Evolutionary conservation across 2,113 vertebrate species (phyloP).

Genomic region (Macheiramphus alcinus): DNA sequence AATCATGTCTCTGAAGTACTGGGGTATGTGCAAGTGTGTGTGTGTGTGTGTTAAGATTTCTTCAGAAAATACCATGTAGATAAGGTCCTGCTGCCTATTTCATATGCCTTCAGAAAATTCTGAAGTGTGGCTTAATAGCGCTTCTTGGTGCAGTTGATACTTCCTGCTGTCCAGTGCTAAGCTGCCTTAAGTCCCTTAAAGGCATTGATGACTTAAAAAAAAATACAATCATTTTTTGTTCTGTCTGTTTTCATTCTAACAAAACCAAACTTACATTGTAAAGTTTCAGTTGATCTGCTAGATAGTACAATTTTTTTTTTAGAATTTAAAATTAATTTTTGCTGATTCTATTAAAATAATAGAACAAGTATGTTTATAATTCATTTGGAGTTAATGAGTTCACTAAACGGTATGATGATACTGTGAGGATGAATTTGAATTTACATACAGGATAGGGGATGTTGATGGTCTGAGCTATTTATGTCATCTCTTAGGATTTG

Average conservation of each 20-base stretch:
- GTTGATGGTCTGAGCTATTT: not conserved
- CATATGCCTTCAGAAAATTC: not conserved
- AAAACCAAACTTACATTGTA: not conserved
- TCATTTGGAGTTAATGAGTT: not conserved
- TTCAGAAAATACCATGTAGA: not conserved
- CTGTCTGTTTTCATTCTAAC: not conserved
- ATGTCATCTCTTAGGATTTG: not conserved
- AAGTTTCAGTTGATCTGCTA: not conserved
- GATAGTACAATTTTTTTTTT: not conserved
- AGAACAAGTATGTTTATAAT: not conserved
- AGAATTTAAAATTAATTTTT: not conserved
- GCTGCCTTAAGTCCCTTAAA: not conserved
- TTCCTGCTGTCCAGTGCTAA: not conserved
- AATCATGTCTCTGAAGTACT: not conserved
- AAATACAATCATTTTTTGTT: fast-evolving
- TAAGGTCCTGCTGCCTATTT: not conserved
- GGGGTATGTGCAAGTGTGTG: not conserved
- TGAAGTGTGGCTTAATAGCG: not conserved
- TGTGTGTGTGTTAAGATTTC: not conserved
- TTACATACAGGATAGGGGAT: not conserved
- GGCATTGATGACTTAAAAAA: not conserved
- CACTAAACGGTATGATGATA: not conserved
- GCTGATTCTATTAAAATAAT: not conserved
- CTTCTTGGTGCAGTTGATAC: not conserved
- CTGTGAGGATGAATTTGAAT: not conserved